Evolutionary conservation across 2,797 vertebrate species (phyloP), one percentile per base, ranked within the genome.

Genomic region (Tenualosa ilisha): DNA sequence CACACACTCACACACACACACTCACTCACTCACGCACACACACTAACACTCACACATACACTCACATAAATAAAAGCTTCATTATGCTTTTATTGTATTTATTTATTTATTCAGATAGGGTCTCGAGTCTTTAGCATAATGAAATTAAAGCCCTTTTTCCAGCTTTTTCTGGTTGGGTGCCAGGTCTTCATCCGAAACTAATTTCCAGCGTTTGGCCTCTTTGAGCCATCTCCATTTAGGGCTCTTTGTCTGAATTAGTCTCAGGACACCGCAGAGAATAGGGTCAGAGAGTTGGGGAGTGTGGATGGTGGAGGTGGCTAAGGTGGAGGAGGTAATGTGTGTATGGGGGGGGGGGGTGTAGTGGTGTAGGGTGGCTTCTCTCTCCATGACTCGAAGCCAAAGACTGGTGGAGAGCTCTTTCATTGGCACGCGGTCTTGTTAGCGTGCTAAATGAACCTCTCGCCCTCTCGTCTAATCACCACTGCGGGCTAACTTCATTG

Each of bases 211-310:
- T 43, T 79, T 81, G 86, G 85, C 75, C 85, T 56, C 89, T 53
- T 83, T 79, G 24, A 59, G 83, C 88, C 24, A 49, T 65, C 75
- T 87, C 75, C 81, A 87, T 43, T 81, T 79, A 68, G 17, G 68
- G 85, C 87, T 86, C 84, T 89, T 91, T 81, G 79, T 89, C 87
- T 87, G 89, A 88, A 88, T 92, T 89, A 87, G 85, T 81, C 53
- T 61, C 85, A 87, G 85, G 81, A 83, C 87, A 86, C 85, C 86
- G 85, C 54, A 37, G 75, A 24, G 51, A 86, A 81, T 86, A 83
- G 72, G 1, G 46, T 49, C 4, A 8, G 46, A 0, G 24, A 11
- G 63, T 68, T 24, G 63, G 24, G 46, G 46, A 49, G 24, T 31
- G 9, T 31, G 63, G 24, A 26, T 68, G 63, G 56, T 59, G 56